Percentiles rank a stretch among this genome's conserved stretches.
Conservation (phyloP, 2,888 invertebrate genomes). For the Phalera bucephala region DNA sequence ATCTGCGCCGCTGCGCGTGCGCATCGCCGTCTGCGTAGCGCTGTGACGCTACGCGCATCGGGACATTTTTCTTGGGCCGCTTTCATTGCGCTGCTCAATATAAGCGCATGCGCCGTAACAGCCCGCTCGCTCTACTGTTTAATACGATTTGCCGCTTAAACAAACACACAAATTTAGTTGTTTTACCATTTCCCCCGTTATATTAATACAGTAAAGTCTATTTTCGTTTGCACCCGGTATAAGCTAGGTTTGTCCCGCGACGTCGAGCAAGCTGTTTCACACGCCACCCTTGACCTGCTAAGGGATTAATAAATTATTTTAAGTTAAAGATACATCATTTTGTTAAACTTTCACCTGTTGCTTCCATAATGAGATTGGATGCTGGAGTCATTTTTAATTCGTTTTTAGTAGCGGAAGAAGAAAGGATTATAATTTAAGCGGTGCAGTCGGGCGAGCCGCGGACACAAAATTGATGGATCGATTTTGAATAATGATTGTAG, state of each 20-base stretch:
- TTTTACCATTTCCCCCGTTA: too few species aligned
- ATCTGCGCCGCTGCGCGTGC: neutral
- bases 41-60: neutral
- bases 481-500: too few species aligned
- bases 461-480: too few species aligned
- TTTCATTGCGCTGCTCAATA: constrained; percentile 36
- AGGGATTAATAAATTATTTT: constrained; percentile 32
- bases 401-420: constrained; percentile 1
- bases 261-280: too few species aligned
- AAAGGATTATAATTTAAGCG: too few species aligned
- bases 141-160: constrained; percentile 36
- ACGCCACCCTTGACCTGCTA: constrained; percentile 36
- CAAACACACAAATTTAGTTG: constrained; percentile 23
- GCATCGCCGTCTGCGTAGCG: neutral
- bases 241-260: too few species aligned
- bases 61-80: constrained; percentile 8
- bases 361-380: constrained; percentile 26
- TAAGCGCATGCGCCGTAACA: constrained; percentile 23
- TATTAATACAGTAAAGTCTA: too few species aligned
- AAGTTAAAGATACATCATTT: constrained; percentile 29
- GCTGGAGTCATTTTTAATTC: constrained; percentile 34
- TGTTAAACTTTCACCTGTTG: constrained; percentile 24
- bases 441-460: too few species aligned
- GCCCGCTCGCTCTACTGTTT: constrained; percentile 24
- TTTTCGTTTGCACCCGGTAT: too few species aligned